Evolutionary conservation across 2,113 vertebrate genomes (phyloP).

Genomic region (Campylomormyrus numenius): DNA sequence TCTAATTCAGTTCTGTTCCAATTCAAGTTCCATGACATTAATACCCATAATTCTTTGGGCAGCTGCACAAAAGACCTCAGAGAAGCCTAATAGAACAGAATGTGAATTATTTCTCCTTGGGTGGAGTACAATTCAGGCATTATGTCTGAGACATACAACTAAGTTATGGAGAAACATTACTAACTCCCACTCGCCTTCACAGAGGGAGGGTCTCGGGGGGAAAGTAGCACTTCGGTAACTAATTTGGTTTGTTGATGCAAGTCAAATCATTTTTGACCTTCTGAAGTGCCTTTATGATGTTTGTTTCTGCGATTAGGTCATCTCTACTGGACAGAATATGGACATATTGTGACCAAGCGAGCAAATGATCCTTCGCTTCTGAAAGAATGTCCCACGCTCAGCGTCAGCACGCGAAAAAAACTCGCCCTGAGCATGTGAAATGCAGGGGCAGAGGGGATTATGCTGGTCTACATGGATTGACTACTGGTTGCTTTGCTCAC

Average conservation of each 20-base stretch:
- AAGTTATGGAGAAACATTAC: neutral
- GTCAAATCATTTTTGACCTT: constrained; percentile 8
- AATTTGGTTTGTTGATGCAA: neutral
- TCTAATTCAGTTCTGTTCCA: neutral
- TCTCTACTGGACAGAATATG: neutral
- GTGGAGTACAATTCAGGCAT: constrained; percentile 7
- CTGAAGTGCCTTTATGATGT: neutral
- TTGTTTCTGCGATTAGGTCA: neutral
- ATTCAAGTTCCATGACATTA: neutral
- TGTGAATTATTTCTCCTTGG: constrained; percentile 16
- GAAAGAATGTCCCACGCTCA: neutral
- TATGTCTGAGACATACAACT: neutral
- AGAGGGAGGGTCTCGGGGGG: neutral
- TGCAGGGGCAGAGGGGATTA: neutral
- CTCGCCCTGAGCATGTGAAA: neutral
- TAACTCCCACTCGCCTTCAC: neutral
- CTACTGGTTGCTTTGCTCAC: neutral
- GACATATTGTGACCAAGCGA: neutral
- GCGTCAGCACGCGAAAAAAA: neutral
- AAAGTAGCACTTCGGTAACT: neutral
- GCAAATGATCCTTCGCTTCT: neutral
- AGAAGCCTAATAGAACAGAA: constrained; percentile 14
- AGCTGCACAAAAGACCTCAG: constrained; percentile 6
- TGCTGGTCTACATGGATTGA: neutral
- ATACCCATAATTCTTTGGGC: neutral